Conservation (phyloP, 1,140 invertebrate genomes). For the Leptinotarsa texana region DNA sequence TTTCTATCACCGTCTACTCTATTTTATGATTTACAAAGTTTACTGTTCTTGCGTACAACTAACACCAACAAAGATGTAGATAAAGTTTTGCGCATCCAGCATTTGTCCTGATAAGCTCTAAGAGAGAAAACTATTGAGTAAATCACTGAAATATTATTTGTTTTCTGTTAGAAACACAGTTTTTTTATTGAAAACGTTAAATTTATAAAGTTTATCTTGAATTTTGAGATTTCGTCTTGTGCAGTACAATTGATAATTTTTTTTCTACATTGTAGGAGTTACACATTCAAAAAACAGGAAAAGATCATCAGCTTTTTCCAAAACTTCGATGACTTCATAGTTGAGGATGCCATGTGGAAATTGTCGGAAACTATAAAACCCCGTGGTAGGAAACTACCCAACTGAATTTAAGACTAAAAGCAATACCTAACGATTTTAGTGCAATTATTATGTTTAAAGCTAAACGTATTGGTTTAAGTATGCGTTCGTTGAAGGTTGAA, state of each 20-base stretch:
- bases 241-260: not conserved
- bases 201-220: too few relatives aligned
- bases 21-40: too few relatives aligned
- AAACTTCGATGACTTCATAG: conserved; percentile 93
- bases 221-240: not conserved
- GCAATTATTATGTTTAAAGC: conserved; percentile 39
- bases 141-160: too few relatives aligned
- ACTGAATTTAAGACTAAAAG: conserved; percentile 34
- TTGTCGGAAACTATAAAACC: conserved; percentile 96
- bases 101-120: too few relatives aligned
- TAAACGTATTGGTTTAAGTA: conserved; percentile 12
- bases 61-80: too few relatives aligned
- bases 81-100: too few relatives aligned
- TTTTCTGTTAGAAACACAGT: too few relatives aligned
- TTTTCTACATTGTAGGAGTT: conserved; percentile 63
- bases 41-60: too few relatives aligned
- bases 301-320: conserved; percentile 94
- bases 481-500: not conserved
- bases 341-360: conserved; percentile 97
- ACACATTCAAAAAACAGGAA: conserved; percentile 89
- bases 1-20: too few relatives aligned
- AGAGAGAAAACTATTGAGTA: too few relatives aligned
- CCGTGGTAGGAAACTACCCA: conserved; percentile 64
- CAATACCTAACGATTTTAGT: conserved; percentile 42
- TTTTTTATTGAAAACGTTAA: too few relatives aligned